Conservation (phyloP, 2,113 vertebrate genomes). For the Tonatia bakeri region DNA sequence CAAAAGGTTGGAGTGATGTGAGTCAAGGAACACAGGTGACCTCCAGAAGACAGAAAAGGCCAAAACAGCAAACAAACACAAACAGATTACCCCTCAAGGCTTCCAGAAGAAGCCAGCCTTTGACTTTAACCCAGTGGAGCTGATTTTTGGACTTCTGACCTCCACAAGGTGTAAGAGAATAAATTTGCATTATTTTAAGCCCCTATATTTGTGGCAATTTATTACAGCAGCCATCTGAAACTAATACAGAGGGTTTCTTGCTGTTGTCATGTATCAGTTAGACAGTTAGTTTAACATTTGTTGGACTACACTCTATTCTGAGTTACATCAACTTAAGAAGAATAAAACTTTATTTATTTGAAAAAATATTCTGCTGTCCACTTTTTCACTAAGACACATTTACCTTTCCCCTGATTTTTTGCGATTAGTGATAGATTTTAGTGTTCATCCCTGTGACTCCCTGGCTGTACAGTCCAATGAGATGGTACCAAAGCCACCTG, state of each 20-base stretch:
- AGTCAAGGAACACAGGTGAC: neutral
- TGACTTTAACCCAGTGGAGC: neutral
- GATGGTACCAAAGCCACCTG: neutral
- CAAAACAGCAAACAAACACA: neutral
- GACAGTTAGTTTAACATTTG: neutral
- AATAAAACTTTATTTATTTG: neutral
- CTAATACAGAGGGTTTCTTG: neutral
- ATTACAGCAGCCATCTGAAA: neutral
- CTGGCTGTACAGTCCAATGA: neutral
- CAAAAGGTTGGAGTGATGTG: neutral
- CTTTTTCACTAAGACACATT: neutral
- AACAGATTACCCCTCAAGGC: neutral
- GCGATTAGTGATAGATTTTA: neutral
- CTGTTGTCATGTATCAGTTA: neutral
- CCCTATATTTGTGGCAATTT: neutral
- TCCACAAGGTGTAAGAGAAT: neutral
- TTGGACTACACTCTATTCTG: neutral
- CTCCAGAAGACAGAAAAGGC: neutral
- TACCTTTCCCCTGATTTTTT: neutral
- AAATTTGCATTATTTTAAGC: neutral
- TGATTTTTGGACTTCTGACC: neutral
- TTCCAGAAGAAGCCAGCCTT: neutral
- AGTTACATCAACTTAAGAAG: neutral
- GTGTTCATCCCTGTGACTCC: neutral
- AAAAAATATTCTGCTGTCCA: neutral